Base-by-base conservation (phyloP, 2,113 vertebrate species). In the Oenanthe melanoleuca region DNA sequence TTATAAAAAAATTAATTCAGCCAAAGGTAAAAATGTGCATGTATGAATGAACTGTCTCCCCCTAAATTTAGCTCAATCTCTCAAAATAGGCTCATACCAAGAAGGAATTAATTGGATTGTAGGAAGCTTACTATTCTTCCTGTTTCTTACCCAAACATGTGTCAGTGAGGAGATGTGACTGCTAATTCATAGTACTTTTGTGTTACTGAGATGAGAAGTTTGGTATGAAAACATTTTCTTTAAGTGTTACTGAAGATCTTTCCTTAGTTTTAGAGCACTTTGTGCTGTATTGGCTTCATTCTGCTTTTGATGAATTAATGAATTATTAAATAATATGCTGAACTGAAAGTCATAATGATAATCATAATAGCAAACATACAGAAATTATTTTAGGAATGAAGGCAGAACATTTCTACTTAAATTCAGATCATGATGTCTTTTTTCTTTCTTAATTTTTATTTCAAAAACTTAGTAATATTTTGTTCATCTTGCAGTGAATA, bases 1-100 rank as follows among this genome's bases (percentile, higher is more conserved):
- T 97, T 99, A 99, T 96, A 99, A 98, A 97, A 99, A 98, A 97
- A 97, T 99, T 89, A 98, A 99, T 97, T 98, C 98, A 71, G 99
- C 99, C 86, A 99, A 99, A 99, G 99, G 99, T 99, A 98, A 98
- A 97, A 84, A 86, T 23, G 14, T 88, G 8, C 63, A 67, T 73
- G 11, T 80, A n/a, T 89, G 71, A 95, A 81, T 94, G n/a, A 95
- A 87, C 38, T 90, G 84, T 96, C 42, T 95, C 28, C 73, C 50
- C 40, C 12, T 18, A 81, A 8, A 60, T 87, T 87, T 72, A 94
- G 16, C 29, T 81, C 49, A 18, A 12, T 85, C 14, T 80, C 92
- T 93, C 44, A 66, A 42, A 88, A 73, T 29, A 73, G 33, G 37
- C 47, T 88, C 11, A 1, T 94, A 79, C 59, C 37, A 92, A 86